Percentiles rank a stretch among this genome's conserved stretches.
Evolutionary conservation across 2,888 invertebrate genomes (phyloP).

Genomic region (Phania funesta): DNA sequence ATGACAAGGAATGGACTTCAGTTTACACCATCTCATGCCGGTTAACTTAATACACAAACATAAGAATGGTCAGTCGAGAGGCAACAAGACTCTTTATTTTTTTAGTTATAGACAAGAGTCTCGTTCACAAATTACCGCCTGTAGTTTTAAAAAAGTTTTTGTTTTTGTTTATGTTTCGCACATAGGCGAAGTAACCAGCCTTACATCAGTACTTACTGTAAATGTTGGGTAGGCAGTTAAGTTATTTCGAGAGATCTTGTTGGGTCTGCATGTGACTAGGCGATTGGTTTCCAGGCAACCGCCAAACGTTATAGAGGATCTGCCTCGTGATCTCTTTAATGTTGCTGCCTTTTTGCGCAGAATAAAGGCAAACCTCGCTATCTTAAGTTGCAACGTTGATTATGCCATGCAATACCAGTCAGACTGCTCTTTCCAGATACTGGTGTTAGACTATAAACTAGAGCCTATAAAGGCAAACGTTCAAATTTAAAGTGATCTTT

Average conservation of each 20-base stretch:
- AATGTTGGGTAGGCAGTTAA: not conserved
- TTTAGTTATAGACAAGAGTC: conserved; percentile 26
- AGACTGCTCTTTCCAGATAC: too few species aligned
- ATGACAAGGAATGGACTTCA: conserved; percentile 60
- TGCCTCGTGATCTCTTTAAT: too few species aligned
- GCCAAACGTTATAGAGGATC: too few species aligned
- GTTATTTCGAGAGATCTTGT: not conserved
- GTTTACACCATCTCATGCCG: conserved; percentile 54
- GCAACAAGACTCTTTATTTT: conserved; percentile 6
- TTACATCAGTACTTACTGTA: not conserved
- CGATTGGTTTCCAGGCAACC: too few species aligned
- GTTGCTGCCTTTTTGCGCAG: too few species aligned
- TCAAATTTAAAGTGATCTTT: too few species aligned
- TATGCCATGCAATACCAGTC: too few species aligned
- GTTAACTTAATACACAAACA: conserved; percentile 2
- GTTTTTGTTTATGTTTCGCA: not conserved
- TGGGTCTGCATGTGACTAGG: not conserved
- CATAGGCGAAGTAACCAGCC: not conserved
- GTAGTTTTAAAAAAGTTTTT: conserved; percentile 43
- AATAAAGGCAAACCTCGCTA: too few species aligned
- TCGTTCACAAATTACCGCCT: conserved; percentile 61
- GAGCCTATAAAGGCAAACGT: too few species aligned
- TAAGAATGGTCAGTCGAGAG: conserved; percentile 34
- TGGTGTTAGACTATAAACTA: too few species aligned
- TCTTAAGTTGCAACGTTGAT: too few species aligned